Evolutionary conservation across 2,797 vertebrate species (phyloP).

Genomic region (Oryzias dopingdopingensis): DNA sequence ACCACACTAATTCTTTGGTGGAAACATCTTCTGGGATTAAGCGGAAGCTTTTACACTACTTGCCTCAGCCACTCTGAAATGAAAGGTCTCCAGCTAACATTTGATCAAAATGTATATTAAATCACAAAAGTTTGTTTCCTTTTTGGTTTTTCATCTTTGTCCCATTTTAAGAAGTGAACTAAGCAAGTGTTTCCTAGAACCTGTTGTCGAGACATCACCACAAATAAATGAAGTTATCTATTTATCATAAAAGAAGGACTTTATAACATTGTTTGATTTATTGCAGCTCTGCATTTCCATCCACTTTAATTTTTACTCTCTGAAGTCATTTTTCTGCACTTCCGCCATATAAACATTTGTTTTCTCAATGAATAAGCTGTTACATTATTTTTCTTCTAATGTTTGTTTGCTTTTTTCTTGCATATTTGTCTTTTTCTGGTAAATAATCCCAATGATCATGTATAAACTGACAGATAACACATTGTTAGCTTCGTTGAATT

Average conservation of each 20-base stretch:
- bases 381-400: slow-evolving; percentile 35
- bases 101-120: slow-evolving; percentile 40
- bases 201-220: slow-evolving; percentile 26
- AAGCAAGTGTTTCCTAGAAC: slow-evolving; percentile 26
- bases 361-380: slow-evolving; percentile 69
- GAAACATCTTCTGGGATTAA: slow-evolving; percentile 40
- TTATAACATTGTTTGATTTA: slow-evolving; percentile 10
- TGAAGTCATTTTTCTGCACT: slow-evolving; percentile 70
- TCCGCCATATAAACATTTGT: slow-evolving; percentile 54
- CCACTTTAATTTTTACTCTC: slow-evolving; percentile 17
- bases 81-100: slow-evolving; percentile 39
- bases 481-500: slow-evolving; percentile 25
- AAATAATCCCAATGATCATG: slow-evolving; percentile 17
- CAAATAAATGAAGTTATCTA: slow-evolving; percentile 29
- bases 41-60: slow-evolving; percentile 32
- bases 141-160: background rate
- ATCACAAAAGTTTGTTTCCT: slow-evolving; percentile 54
- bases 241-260: slow-evolving; percentile 41
- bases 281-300: slow-evolving; percentile 31
- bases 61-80: slow-evolving; percentile 43
- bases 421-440: slow-evolving; percentile 5
- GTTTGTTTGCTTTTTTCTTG: slow-evolving; percentile 19
- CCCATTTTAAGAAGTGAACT: slow-evolving; percentile 36
- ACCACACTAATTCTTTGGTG: slow-evolving; percentile 56
- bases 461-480: slow-evolving; percentile 25